Percentiles rank a stretch among this genome's conserved stretches.
phyloP scores from a whole-genome alignment of 2,888 invertebrate species.

The Mythimna albipuncta region DNA sequence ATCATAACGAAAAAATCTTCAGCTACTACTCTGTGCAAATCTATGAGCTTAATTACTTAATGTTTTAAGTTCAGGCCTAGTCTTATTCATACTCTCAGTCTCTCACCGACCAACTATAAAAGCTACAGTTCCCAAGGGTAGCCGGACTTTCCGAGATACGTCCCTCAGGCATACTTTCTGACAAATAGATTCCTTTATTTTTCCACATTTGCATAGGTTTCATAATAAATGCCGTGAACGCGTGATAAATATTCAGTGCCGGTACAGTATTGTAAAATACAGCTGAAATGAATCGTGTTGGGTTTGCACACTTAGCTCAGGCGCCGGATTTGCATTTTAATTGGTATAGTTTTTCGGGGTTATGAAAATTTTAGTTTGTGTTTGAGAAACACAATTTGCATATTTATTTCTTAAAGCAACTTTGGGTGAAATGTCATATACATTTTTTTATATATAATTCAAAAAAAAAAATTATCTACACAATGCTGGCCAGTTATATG shows the following conservation, averaged over 20 bases:
- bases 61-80: not conserved
- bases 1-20: no score
- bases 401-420: not conserved
- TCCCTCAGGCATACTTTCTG: slow-evolving; percentile 53
- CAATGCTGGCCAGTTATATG: no score
- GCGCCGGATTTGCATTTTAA: slow-evolving; percentile 53
- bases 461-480: not conserved
- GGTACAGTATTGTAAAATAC: slow-evolving; percentile 58
- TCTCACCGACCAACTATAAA: slow-evolving; percentile 43
- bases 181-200: slow-evolving; percentile 66
- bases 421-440: not conserved
- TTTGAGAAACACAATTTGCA: slow-evolving; percentile 15
- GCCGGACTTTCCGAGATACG: slow-evolving; percentile 48
- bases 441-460: not conserved
- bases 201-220: slow-evolving; percentile 66
- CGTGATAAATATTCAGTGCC: slow-evolving; percentile 66
- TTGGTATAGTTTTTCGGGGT: slow-evolving; percentile 54
- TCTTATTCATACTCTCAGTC: slow-evolving; percentile 39
- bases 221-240: slow-evolving; percentile 65
- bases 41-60: no score
- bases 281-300: slow-evolving; percentile 60
- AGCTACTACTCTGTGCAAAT: no score
- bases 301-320: slow-evolving; percentile 46
- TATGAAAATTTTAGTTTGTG: slow-evolving; percentile 41
- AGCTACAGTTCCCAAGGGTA: slow-evolving; percentile 44